phyloP scores from a whole-genome alignment of 2,113 vertebrate species.

The Rissa tridactyla region DNA sequence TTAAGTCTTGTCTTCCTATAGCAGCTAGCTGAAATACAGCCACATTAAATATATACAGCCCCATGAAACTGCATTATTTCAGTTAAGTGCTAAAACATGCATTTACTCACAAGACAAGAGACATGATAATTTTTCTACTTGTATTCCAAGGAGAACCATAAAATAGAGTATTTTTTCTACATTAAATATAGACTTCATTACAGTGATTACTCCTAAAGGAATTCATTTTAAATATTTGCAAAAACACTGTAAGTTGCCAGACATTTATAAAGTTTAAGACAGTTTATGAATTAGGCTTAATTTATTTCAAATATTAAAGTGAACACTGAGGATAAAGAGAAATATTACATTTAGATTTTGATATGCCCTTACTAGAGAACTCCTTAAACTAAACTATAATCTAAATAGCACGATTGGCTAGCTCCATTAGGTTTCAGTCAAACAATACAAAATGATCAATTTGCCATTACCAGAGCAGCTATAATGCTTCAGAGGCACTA shows the following conservation, averaged over 20 bases:
- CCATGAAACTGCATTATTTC: neutral
- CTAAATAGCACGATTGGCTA: neutral
- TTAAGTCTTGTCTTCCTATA: neutral
- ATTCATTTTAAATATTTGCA: neutral
- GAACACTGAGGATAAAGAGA: neutral
- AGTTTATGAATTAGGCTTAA: neutral
- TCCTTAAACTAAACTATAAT: neutral
- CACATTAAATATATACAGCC: neutral
- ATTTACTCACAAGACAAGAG: neutral
- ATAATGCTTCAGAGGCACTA: constrained; percentile 31
- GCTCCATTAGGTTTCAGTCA: neutral
- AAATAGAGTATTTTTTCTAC: neutral
- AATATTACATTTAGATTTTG: neutral
- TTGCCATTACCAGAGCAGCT: constrained; percentile 62
- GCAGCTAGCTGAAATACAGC: neutral
- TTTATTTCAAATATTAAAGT: neutral
- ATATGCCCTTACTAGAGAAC: neutral
- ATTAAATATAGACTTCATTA: neutral
- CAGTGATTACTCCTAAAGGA: neutral
- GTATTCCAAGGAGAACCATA: neutral
- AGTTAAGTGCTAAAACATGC: neutral
- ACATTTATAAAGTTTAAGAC: neutral
- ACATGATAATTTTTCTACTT: neutral
- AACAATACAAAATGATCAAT: constrained; percentile 32
- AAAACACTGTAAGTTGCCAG: neutral